phyloP scores from a whole-genome alignment of 1,140 invertebrate genomes.

The Solenopsis invicta region DNA sequence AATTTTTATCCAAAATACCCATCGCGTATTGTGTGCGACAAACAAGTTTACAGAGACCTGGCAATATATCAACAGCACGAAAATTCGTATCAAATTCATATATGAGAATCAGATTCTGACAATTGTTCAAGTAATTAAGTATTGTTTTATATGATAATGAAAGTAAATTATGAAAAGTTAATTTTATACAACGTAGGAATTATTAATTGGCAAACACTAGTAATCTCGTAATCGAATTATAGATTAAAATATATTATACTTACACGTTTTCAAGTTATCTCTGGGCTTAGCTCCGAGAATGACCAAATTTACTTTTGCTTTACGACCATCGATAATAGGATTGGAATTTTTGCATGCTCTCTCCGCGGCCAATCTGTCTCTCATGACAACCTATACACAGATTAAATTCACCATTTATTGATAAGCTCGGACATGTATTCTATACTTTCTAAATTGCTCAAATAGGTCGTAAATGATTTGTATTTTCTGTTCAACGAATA shows the following conservation, averaged over 20 bases:
- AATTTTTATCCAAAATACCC: conserved; percentile 46
- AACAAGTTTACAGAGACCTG: conserved; percentile 68
- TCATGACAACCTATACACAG: conserved; percentile 97
- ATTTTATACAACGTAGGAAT: not conserved
- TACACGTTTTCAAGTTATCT: conserved; percentile 93
- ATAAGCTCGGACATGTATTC: not conserved
- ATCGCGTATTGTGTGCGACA: conserved; percentile 38
- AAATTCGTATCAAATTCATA: conserved; percentile 56
- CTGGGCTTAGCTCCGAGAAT: conserved; percentile 98
- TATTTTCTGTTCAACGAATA: not conserved
- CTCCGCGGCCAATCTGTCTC: conserved; percentile 96
- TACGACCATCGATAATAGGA: conserved; percentile 99
- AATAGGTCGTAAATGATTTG: not conserved
- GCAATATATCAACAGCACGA: conserved; percentile 80
- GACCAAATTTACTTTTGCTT: conserved; percentile 99
- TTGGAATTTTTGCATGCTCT: conserved; percentile 99
- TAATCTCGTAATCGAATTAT: not conserved
- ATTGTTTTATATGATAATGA: no score
- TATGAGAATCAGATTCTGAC: not conserved
- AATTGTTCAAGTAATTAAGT: not conserved
- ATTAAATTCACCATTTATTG: conserved; percentile 60
- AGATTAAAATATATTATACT: conserved; percentile 82
- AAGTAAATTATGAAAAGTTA: no score
- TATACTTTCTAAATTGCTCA: not conserved
- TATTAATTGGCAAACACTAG: not conserved